Conservation (phyloP, 2,888 invertebrate species). For the Proisotoma minuta region DNA sequence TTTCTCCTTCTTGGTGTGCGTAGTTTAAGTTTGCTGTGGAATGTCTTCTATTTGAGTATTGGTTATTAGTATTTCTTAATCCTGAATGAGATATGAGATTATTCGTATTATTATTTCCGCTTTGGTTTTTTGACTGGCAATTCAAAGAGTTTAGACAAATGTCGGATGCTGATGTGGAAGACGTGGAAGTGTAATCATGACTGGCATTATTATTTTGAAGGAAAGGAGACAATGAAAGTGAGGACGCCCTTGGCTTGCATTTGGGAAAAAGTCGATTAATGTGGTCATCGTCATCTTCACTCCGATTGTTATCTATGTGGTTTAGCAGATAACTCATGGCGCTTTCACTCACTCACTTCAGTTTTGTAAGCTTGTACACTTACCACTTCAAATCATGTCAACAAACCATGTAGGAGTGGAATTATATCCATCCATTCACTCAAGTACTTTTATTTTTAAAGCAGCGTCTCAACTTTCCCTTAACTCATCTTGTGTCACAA, state of each 20-base stretch:
- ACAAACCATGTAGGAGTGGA: no score
- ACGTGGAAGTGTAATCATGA: neutral
- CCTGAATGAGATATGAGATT: conserved; percentile 8
- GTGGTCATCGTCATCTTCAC: conserved; percentile 59
- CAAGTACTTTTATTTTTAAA: no score
- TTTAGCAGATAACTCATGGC: conserved; percentile 50
- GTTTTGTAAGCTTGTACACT: conserved; percentile 5
- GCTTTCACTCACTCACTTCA: conserved; percentile 19
- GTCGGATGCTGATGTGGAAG: conserved; percentile 5
- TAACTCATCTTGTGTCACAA: no score
- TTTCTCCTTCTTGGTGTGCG: no score
- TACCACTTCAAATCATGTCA: neutral
- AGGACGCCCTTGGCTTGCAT: conserved; percentile 64
- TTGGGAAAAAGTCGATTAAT: conserved; percentile 81
- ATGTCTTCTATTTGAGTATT: conserved; percentile 1
- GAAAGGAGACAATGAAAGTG: conserved; percentile 39
- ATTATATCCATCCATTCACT: no score
- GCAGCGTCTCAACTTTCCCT: no score
- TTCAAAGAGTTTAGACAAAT: conserved; percentile 2
- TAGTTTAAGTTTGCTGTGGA: neutral
- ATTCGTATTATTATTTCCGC: neutral
- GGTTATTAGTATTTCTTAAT: conserved; percentile 7
- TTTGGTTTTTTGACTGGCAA: neutral
- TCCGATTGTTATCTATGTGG: conserved; percentile 52
- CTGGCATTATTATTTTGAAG: conserved; percentile 24